phyloP scores from a whole-genome alignment of 1,140 invertebrate species.

The Popillia japonica region DNA sequence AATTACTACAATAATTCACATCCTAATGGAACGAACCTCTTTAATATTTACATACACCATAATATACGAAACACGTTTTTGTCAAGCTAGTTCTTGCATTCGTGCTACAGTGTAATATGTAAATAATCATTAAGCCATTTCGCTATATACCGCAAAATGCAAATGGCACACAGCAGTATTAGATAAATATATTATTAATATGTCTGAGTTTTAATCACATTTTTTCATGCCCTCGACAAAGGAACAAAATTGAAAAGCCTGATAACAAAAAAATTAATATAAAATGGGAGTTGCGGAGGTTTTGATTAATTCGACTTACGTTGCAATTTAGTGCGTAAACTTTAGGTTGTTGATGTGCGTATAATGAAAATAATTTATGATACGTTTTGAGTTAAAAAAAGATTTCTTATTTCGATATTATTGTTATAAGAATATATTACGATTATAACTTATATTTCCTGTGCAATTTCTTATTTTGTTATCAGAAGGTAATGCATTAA shows the following conservation, averaged over 20 bases:
- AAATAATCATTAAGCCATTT: constrained; percentile 7
- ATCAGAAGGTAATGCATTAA: no score
- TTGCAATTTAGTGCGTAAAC: neutral
- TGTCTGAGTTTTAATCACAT: neutral
- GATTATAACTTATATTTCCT: no score
- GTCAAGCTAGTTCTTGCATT: neutral
- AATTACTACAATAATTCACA: neutral
- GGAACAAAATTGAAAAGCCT: neutral
- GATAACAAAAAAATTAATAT: constrained; percentile 1
- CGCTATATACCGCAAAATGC: neutral
- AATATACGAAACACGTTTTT: neutral
- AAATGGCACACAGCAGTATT: neutral
- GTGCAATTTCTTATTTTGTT: no score
- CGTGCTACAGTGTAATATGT: constrained; percentile 3
- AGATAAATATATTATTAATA: constrained; percentile 9
- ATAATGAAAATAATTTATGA: no score
- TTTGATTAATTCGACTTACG: neutral
- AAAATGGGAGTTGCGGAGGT: neutral
- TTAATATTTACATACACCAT: neutral
- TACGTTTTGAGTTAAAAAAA: no score
- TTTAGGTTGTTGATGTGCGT: no score
- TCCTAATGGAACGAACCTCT: neutral
- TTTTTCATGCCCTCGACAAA: neutral
- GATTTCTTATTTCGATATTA: no score
- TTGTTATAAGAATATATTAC: no score